Conservation (phyloP, 30 jellyfish, hydroid and myxozoan species). For the Turritopsis dohrnii region DNA sequence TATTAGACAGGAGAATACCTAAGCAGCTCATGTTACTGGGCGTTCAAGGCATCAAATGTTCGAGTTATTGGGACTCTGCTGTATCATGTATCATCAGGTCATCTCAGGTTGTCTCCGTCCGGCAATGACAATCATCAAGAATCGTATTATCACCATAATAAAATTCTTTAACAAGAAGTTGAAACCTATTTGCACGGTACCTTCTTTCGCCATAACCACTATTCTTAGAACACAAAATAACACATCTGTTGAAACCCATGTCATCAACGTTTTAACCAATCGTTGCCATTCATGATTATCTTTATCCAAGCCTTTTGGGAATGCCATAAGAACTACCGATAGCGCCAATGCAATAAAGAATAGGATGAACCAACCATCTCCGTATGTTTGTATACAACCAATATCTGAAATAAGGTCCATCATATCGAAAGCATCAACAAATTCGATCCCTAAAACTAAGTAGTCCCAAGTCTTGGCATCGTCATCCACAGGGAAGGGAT, state of each 20-base stretch:
- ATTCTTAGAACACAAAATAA: background rate
- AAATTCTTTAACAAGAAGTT: background rate
- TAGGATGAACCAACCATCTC: background rate
- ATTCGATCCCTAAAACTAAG: background rate
- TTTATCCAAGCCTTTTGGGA: background rate
- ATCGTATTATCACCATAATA: background rate
- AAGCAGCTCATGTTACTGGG: too few species aligned
- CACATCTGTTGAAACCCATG: background rate
- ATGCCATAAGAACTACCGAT: background rate
- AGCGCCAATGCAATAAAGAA: background rate
- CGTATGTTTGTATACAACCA: background rate
- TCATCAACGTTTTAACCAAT: background rate
- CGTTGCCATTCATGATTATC: background rate
- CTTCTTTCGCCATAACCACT: background rate
- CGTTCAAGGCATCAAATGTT: too few species aligned
- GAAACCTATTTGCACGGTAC: background rate
- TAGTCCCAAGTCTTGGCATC: background rate
- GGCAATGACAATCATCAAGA: background rate
- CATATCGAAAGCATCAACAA: constrained; percentile 7
- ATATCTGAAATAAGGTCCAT: background rate
- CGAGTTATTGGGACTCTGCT: too few species aligned
- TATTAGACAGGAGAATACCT: too few species aligned
- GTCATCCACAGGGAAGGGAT: background rate
- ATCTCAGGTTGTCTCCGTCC: too few species aligned
- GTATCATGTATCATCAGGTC: too few species aligned